Conservation (phyloP, 2,888 invertebrate genomes). For the Tetragonula carbonaria region DNA sequence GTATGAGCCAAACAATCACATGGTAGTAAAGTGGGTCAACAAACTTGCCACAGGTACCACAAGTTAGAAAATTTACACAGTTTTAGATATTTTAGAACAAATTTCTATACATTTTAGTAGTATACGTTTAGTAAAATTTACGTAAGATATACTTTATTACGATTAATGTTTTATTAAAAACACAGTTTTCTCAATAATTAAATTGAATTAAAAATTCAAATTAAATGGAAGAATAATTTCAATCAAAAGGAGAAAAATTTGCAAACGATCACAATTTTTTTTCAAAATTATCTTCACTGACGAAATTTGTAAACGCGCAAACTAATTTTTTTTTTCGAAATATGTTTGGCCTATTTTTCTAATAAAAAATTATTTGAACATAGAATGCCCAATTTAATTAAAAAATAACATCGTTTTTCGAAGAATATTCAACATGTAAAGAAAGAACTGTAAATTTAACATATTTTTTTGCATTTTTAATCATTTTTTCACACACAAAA, state of each 20-base stretch:
- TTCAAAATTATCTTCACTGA: background rate
- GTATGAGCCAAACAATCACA: conserved; percentile 18
- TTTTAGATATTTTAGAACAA: background rate
- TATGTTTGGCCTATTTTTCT: background rate
- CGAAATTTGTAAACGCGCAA: background rate
- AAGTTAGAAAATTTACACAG: background rate
- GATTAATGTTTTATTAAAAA: background rate
- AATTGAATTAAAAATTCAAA: background rate
- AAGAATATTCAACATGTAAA: background rate
- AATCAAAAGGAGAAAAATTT: background rate
- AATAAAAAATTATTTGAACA: background rate
- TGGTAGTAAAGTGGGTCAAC: conserved; percentile 18
- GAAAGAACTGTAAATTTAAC: background rate
- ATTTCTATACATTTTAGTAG: background rate
- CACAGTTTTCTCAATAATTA: background rate
- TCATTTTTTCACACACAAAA: background rate
- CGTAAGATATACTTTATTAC: background rate
- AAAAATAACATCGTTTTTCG: background rate
- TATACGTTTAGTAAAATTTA: background rate
- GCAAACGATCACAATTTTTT: background rate
- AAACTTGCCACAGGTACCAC: background rate
- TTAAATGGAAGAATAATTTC: too few species aligned
- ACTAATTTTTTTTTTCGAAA: background rate
- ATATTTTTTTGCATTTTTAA: background rate
- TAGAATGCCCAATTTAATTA: too few species aligned